A percentile compares a stretch with the other conserved stretches of the same genome.
phyloP scores from a whole-genome alignment of 2,797 vertebrate genomes.

The Remorina albescens region DNA sequence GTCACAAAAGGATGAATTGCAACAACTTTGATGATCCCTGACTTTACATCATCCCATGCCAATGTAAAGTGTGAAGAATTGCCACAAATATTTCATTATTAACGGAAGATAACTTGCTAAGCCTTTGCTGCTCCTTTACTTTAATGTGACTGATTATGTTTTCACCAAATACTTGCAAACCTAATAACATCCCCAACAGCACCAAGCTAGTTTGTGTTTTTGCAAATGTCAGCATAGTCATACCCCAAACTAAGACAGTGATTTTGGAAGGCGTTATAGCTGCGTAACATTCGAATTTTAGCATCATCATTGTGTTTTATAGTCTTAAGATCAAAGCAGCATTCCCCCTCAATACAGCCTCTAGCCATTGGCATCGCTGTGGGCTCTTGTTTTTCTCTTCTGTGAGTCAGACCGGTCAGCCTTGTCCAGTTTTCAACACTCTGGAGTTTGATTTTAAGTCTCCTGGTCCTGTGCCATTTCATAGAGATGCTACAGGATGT shows the following conservation, averaged over 20 bases:
- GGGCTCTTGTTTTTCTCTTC: neutral
- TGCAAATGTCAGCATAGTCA: neutral
- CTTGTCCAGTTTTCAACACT: neutral
- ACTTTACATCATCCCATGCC: neutral
- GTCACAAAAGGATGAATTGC: neutral
- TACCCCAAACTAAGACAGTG: neutral
- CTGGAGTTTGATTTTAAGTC: slow-evolving; percentile 3
- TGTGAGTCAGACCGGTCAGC: neutral
- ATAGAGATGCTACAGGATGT: neutral
- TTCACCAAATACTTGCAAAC: neutral
- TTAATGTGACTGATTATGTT: neutral
- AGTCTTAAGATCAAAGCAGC: neutral
- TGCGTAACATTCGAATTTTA: neutral
- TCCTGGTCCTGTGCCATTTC: neutral
- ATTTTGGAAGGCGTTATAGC: neutral
- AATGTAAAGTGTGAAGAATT: neutral
- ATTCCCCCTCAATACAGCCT: neutral
- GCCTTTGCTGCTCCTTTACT: neutral
- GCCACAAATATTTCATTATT: neutral
- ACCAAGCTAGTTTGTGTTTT: neutral
- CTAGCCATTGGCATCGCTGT: neutral
- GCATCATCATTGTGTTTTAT: neutral
- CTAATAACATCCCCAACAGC: neutral
- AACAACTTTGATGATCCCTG: neutral
- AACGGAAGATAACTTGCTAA: neutral